A percentile compares a stretch with the other conserved stretches of the same genome.
Conservation (phyloP, 2,113 vertebrate genomes). For the Paraplagusia blochii region DNA sequence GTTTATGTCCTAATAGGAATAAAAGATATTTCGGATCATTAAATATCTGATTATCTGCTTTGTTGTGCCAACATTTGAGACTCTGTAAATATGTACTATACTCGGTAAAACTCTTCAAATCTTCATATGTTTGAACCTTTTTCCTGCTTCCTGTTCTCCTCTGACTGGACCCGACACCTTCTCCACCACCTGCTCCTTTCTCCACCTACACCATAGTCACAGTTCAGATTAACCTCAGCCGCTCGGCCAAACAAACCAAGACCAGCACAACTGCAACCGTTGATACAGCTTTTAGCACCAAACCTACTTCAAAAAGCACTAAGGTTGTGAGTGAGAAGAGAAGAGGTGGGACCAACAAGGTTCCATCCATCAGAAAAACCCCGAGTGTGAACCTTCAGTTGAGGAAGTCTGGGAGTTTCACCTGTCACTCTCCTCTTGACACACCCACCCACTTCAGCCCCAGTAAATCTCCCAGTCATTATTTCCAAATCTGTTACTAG, state of each 20-base stretch:
- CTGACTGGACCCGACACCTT: conserved; percentile 57
- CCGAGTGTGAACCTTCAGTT: conserved; percentile 70
- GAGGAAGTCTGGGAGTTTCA: conserved; percentile 75
- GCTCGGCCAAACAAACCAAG: conserved; percentile 66
- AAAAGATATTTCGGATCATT: too few species aligned
- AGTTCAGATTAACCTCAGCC: conserved; percentile 79
- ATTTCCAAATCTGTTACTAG: conserved; percentile 79
- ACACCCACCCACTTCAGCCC: conserved; percentile 79
- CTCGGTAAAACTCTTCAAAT: conserved; percentile 15
- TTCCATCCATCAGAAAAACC: conserved; percentile 58
- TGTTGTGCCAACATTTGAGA: too few species aligned
- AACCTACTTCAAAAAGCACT: conserved; percentile 61
- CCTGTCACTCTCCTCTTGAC: conserved; percentile 67
- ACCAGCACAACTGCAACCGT: conserved; percentile 51
- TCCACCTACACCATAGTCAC: conserved; percentile 67
- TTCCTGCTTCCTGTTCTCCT: conserved; percentile 31
- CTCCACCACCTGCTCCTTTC: conserved; percentile 61
- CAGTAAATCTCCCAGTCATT: conserved; percentile 79
- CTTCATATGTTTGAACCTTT: conserved; percentile 12
- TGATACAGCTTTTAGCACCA: conserved; percentile 50
- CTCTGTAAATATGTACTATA: too few species aligned
- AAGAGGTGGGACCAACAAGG: conserved; percentile 55
- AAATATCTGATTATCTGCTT: too few species aligned
- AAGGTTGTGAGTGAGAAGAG: conserved; percentile 61
- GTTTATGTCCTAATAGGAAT: too few species aligned